Conservation (phyloP, 1,140 invertebrate genomes). For the Adelges cooleyi region DNA sequence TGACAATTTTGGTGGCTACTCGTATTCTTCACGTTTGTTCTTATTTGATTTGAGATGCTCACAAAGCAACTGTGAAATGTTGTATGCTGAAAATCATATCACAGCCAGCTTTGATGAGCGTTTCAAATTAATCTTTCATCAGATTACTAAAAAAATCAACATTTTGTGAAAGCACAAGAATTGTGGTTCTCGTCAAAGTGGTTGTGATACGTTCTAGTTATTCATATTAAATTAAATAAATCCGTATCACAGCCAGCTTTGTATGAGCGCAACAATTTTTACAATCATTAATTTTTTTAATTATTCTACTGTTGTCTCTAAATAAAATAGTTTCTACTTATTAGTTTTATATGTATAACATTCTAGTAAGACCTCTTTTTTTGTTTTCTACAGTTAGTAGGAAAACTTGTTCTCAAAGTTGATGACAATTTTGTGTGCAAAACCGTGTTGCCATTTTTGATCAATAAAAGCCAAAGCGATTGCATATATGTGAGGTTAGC, state of each 20-base stretch:
- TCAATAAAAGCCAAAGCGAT: constrained; percentile 22
- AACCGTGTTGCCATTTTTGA: constrained; percentile 15
- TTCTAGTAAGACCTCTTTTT: too few species aligned
- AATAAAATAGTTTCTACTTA: too few species aligned
- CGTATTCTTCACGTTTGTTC: not conserved
- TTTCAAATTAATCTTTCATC: constrained; percentile 5
- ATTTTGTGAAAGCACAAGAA: not conserved
- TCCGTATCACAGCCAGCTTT: constrained; percentile 28
- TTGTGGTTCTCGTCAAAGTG: constrained; percentile 25
- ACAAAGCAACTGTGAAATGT: constrained; percentile 55
- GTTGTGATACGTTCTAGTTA: constrained; percentile 22
- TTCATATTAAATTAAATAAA: constrained; percentile 11
- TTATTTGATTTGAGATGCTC: constrained; percentile 28
- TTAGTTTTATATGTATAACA: too few species aligned
- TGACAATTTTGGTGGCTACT: constrained; percentile 56
- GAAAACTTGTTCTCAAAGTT: constrained; percentile 14
- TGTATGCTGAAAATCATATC: constrained; percentile 43
- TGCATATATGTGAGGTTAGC: constrained; percentile 19
- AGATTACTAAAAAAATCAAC: not conserved
- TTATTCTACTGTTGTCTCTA: too few species aligned
- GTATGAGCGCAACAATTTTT: constrained; percentile 24
- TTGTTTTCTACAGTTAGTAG: constrained; percentile 19
- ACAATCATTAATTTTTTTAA: too few species aligned
- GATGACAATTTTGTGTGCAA: not conserved
- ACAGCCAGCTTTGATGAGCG: constrained; percentile 78